Evolutionary conservation across 1,140 invertebrate genomes (phyloP).

Genomic region (Tetramorium simillimum): DNA sequence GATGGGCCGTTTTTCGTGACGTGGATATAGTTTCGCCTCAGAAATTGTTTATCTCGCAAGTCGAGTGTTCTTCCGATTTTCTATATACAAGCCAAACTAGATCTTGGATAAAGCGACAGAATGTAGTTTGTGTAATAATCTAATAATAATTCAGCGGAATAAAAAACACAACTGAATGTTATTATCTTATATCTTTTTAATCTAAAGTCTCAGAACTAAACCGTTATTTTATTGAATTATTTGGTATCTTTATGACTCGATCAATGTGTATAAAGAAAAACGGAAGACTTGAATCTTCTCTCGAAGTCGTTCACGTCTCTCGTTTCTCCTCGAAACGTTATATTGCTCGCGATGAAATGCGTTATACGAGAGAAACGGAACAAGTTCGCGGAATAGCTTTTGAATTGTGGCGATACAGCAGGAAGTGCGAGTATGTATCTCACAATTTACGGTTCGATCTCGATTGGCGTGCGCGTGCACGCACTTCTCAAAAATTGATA

Average conservation of each 20-base stretch:
- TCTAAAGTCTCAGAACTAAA: not conserved
- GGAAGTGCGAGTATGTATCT: not conserved
- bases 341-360: not conserved
- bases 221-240: not conserved
- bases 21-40: not conserved
- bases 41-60: constrained; percentile 17
- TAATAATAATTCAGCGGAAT: not conserved
- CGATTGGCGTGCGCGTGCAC: not conserved
- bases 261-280: not conserved
- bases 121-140: not conserved
- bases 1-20: not conserved
- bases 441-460: not conserved
- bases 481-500: constrained; percentile 38
- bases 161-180: not conserved
- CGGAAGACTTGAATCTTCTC: not conserved
- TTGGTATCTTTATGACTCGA: not conserved
- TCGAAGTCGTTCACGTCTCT: not conserved
- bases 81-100: not conserved
- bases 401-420: not conserved
- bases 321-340: not conserved
- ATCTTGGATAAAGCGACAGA: not conserved
- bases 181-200: not conserved
- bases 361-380: not conserved
- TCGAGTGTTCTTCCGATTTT: not conserved
- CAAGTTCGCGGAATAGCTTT: constrained; percentile 6